A percentile compares a stretch with the other conserved stretches of the same genome.
These are phyloP conservation scores for Coregonus suidteri DNA, from an alignment of 2,797 vertebrate species.

Conservation along the genomic window DNA sequence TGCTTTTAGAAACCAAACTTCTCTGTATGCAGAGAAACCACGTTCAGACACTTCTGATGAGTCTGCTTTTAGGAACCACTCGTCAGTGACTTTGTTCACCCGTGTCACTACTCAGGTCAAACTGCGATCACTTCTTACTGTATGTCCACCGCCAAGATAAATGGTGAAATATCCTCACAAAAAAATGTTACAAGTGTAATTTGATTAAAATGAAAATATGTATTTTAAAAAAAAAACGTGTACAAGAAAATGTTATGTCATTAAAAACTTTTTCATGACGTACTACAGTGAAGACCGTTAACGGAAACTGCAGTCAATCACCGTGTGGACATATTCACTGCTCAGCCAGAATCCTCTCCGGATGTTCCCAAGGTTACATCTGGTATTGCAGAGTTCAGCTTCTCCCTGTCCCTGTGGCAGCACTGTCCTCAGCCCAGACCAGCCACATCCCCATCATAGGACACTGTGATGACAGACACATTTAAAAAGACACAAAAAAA, in stretches of 20 bases:
- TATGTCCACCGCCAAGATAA: no score
- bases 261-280: background rate
- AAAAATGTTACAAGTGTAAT: no score
- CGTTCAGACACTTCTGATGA: background rate
- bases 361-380: constrained; percentile 34
- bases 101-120: background rate
- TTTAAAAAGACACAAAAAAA: constrained; percentile 7
- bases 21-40: background rate
- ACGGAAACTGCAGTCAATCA: background rate
- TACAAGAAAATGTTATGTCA: background rate
- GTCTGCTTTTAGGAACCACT: background rate
- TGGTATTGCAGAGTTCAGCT: constrained; percentile 38
- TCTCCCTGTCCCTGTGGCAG: constrained; percentile 23
- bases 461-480: background rate
- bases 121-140: background rate
- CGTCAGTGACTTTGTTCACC: background rate
- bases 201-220: no score
- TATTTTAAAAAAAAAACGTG: no score
- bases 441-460: background rate
- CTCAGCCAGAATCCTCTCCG: constrained; percentile 22
- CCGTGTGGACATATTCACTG: background rate
- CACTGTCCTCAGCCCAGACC: background rate
- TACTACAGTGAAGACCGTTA: no score
- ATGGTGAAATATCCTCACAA: no score
- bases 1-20: background rate